Conservation (phyloP, 1,140 invertebrate genomes). For the Drosophila kurseongensis region DNA sequence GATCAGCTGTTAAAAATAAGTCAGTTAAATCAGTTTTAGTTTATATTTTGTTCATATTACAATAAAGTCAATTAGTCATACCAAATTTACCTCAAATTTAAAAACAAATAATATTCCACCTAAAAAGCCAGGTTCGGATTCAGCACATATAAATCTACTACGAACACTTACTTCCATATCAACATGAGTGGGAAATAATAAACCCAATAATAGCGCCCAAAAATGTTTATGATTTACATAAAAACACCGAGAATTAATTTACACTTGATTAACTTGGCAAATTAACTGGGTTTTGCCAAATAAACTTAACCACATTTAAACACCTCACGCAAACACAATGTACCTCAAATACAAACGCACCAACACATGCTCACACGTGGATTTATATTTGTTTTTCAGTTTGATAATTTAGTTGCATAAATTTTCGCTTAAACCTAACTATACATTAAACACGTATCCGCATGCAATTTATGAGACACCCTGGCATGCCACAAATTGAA, state of each 20-base stretch:
- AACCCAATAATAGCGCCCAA: constrained; percentile 3
- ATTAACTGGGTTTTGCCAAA: neutral
- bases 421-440: constrained; percentile 36
- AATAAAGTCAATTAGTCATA: no score
- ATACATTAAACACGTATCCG: constrained; percentile 33
- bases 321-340: constrained; percentile 15
- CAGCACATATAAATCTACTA: neutral
- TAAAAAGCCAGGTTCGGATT: neutral
- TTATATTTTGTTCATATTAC: no score
- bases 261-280: constrained; percentile 15
- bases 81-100: no score
- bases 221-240: constrained; percentile 25
- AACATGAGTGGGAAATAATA: neutral
- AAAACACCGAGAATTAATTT: constrained; percentile 20
- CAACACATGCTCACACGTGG: constrained; percentile 8
- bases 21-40: no score
- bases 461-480: constrained; percentile 20
- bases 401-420: constrained; percentile 47
- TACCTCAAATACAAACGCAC: constrained; percentile 21
- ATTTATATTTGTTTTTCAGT: constrained; percentile 39
- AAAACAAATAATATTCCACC: no score
- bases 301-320: constrained; percentile 16
- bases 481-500: constrained; percentile 31
- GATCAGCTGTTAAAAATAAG: no score
- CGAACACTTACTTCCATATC: neutral